Evolutionary conservation across 1,140 invertebrate species (phyloP).

Genomic region (Andricus grossulariae): DNA sequence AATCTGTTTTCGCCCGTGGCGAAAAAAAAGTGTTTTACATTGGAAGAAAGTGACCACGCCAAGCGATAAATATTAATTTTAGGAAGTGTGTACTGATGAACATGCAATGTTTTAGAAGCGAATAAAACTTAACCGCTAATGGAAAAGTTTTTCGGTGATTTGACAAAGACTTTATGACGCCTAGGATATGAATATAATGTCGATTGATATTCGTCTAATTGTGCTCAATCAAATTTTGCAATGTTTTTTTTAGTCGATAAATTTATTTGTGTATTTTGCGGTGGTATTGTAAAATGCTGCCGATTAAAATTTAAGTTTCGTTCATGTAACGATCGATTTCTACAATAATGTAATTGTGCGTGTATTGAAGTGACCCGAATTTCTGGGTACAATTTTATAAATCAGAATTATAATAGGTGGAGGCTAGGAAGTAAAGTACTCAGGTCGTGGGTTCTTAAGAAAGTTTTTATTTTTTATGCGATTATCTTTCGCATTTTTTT

Average conservation of each 20-base stretch:
- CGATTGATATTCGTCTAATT: conserved; percentile 12
- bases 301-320: conserved; percentile 16
- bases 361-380: conserved; percentile 1
- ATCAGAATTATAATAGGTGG: no score
- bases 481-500: no score
- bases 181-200: conserved; percentile 14
- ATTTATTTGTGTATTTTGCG: background rate
- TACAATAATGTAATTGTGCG: background rate
- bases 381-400: conserved; percentile 10
- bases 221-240: conserved; percentile 29
- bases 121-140: conserved; percentile 31
- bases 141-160: conserved; percentile 25
- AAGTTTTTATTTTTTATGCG: no score
- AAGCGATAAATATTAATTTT: conserved; percentile 35
- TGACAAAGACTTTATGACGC: conserved; percentile 22
- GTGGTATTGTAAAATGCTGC: background rate
- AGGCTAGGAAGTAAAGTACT: no score
- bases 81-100: conserved; percentile 29
- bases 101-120: conserved; percentile 30
- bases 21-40: background rate
- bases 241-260: conserved; percentile 1
- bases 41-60: background rate
- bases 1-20: background rate
- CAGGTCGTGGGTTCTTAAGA: no score
- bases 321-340: conserved; percentile 10